These are phyloP conservation scores for Epinephelus cyanopodus DNA, from an alignment of 2,113 vertebrate genomes.

Conservation along the genomic window DNA sequence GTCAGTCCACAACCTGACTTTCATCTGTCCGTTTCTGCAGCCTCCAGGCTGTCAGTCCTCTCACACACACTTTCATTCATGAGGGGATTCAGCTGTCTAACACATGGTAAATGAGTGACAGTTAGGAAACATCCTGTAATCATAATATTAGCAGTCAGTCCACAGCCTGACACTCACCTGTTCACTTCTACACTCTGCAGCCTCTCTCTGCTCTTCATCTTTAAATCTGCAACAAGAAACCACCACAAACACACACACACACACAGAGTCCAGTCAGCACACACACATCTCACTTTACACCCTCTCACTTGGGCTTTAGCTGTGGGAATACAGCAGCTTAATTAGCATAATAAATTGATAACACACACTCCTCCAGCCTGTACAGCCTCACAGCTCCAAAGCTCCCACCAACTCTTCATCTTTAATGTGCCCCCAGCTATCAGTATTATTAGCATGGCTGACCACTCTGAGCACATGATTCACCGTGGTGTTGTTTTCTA, in stretches of 20 bases:
- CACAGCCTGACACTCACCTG: constrained; percentile 7
- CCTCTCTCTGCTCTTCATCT: background rate
- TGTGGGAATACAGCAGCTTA: constrained; percentile 24
- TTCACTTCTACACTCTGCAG: background rate
- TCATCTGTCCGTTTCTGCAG: constrained; percentile 23
- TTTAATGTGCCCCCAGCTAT: constrained; percentile 31
- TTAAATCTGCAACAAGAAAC: background rate
- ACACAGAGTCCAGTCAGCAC: too few relatives aligned
- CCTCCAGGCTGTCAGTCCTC: constrained; percentile 32
- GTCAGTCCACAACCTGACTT: constrained; percentile 14
- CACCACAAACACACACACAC: background rate
- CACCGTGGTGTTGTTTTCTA: background rate
- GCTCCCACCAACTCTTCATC: constrained; percentile 21
- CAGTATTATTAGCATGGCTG: constrained; percentile 20
- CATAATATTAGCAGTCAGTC: constrained; percentile 43
- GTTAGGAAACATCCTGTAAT: constrained; percentile 45
- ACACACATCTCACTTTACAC: background rate
- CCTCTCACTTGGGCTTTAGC: background rate
- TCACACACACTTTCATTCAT: constrained; percentile 14
- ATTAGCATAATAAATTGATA: constrained; percentile 62
- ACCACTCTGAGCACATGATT: constrained; percentile 9
- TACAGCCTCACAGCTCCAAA: constrained; percentile 35
- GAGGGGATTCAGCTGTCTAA: constrained; percentile 44
- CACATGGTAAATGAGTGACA: constrained; percentile 11
- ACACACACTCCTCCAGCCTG: constrained; percentile 22